Conservation (phyloP, 2,888 invertebrate species). For the Drosophila acutilabella region DNA sequence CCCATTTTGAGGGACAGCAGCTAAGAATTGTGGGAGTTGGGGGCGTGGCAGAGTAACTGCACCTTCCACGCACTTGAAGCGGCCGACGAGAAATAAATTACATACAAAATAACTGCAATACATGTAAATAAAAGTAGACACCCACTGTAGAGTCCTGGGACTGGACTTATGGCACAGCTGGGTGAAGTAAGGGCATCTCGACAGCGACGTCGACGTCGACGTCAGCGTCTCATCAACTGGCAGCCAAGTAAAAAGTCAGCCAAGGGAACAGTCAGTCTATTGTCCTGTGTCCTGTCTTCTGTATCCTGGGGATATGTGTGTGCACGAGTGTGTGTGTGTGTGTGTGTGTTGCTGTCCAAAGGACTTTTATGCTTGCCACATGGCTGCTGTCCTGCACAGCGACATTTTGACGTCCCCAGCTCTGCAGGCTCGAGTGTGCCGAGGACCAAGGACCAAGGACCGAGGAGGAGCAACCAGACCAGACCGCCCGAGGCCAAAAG, state of each 20-base stretch:
- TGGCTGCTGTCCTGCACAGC: conserved; percentile 75
- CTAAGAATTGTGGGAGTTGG: too few species aligned
- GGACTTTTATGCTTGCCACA: conserved; percentile 77
- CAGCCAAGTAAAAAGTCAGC: conserved; percentile 72
- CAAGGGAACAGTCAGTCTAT: conserved; percentile 51
- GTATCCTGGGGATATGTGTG: too few species aligned
- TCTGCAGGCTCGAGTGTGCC: conserved; percentile 40
- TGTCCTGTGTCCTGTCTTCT: conserved; percentile 45
- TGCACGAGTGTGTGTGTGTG: conserved; percentile 16
- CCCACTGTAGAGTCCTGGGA: conserved; percentile 41
- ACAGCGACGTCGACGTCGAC: conserved; percentile 36
- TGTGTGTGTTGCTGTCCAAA: conserved; percentile 60
- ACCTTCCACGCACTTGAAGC: conserved; percentile 57
- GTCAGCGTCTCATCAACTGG: conserved; percentile 73
- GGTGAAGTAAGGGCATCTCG: conserved; percentile 12
- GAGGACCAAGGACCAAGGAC: conserved; percentile 28
- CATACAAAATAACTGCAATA: conserved; percentile 78
- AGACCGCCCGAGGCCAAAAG: conserved; percentile 80
- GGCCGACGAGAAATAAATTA: conserved; percentile 73
- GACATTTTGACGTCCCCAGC: conserved; percentile 71
- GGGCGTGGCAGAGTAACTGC: background rate
- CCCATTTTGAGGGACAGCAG: conserved; percentile 3
- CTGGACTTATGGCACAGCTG: conserved; percentile 27
- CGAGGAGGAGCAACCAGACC: conserved; percentile 10
- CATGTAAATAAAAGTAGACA: conserved; percentile 76